Evolutionary conservation across 2,113 vertebrate species (phyloP).

Genomic region (Trematomus loennbergii): DNA sequence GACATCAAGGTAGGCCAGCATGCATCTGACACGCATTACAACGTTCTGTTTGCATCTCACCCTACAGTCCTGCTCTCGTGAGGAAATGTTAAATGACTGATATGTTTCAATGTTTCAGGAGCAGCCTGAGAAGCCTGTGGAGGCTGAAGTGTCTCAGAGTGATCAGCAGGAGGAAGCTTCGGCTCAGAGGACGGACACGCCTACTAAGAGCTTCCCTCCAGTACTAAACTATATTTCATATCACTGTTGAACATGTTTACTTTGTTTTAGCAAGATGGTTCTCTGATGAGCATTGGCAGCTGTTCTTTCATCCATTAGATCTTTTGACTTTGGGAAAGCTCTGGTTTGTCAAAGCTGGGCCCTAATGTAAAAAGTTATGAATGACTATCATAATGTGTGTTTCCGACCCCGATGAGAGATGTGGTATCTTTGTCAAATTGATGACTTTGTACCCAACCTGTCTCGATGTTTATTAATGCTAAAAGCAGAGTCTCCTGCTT

Average conservation of each 20-base stretch:
- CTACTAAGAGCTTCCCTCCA: constrained; percentile 18
- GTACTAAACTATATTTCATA: constrained; percentile 34
- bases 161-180: constrained; percentile 31
- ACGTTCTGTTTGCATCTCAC: not conserved
- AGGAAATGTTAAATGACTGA: not conserved
- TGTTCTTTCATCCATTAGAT: not conserved
- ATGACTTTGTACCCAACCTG: too few species aligned
- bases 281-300: not conserved
- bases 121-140: not conserved
- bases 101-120: constrained; percentile 48
- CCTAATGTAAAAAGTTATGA: not conserved
- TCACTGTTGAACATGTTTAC: not conserved
- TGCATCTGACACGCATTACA: not conserved
- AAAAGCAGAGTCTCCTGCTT: too few species aligned
- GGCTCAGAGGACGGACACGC: constrained; percentile 14
- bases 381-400: not conserved
- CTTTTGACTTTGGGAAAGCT: not conserved
- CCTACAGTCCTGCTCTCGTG: too few species aligned
- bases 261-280: too few species aligned
- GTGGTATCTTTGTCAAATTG: not conserved
- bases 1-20: constrained; percentile 73
- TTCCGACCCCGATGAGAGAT: too few species aligned
- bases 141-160: constrained; percentile 1
- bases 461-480: too few species aligned
- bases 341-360: not conserved